A percentile compares a stretch with the other conserved stretches of the same genome.
phyloP scores from a whole-genome alignment of 2,797 vertebrate species.

The Melanotaenia trifasciata region DNA sequence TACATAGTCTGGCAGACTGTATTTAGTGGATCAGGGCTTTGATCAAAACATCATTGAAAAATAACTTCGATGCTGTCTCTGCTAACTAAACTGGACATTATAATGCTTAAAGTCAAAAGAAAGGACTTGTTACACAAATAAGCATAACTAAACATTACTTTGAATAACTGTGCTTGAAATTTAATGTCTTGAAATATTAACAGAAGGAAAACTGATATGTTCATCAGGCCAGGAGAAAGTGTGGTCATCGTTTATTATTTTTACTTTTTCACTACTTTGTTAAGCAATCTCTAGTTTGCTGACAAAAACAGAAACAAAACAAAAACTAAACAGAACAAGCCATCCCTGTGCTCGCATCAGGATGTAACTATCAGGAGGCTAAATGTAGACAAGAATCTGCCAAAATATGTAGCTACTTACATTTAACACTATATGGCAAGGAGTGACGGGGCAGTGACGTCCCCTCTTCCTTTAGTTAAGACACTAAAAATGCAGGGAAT shows the following conservation, averaged over 20 bases:
- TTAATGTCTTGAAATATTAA: slow-evolving; percentile 63
- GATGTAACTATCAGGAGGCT: slow-evolving; percentile 80
- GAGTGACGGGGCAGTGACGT: slow-evolving; percentile 81
- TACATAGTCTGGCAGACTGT: slow-evolving; percentile 75
- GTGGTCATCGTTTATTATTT: slow-evolving; percentile 77
- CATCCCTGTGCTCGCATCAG: slow-evolving; percentile 53
- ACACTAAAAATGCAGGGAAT: slow-evolving; percentile 95
- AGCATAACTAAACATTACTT: slow-evolving; percentile 78
- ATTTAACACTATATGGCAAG: slow-evolving; percentile 92
- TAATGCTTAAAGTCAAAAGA: slow-evolving; percentile 89
- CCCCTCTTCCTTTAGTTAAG: slow-evolving; percentile 91
- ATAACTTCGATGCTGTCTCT: slow-evolving; percentile 84
- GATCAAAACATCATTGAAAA: slow-evolving; percentile 70
- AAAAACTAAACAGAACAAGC: slow-evolving; percentile 33
- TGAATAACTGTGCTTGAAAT: slow-evolving; percentile 71
- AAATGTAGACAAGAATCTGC: slow-evolving; percentile 83
- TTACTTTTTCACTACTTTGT: slow-evolving; percentile 62
- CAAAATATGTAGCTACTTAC: slow-evolving; percentile 82
- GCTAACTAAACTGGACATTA: slow-evolving; percentile 84
- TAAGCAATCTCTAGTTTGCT: slow-evolving; percentile 66
- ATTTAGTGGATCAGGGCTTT: slow-evolving; percentile 81
- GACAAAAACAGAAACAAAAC: slow-evolving; percentile 34
- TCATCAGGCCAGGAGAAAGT: slow-evolving; percentile 82
- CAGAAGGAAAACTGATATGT: slow-evolving; percentile 71
- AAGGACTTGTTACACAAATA: slow-evolving; percentile 87